Conservation (phyloP, 2,113 vertebrate species). For the Dipodomys ordii region DNA sequence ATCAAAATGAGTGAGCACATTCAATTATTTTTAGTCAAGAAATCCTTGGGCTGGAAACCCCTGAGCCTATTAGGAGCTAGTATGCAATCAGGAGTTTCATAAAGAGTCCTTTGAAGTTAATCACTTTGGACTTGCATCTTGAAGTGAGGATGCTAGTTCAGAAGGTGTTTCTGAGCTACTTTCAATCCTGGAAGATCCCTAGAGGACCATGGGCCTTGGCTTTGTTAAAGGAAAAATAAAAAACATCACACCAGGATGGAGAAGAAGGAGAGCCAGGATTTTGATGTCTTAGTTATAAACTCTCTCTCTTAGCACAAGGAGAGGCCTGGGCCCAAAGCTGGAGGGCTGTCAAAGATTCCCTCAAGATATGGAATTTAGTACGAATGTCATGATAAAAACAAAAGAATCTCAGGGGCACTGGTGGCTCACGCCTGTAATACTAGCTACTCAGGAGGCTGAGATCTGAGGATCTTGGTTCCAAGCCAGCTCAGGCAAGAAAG, state of each 20-base stretch:
- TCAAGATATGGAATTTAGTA: constrained; percentile 52
- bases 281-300: neutral
- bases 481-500: no score
- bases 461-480: no score
- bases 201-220: neutral
- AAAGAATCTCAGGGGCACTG: neutral
- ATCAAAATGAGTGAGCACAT: neutral
- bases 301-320: neutral
- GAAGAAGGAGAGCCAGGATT: neutral
- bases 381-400: constrained; percentile 30
- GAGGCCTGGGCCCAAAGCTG: neutral
- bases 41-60: constrained; percentile 51
- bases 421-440: no score
- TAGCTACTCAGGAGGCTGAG: no score
- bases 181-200: neutral
- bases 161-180: neutral
- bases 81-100: constrained; percentile 60
- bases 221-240: neutral
- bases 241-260: neutral
- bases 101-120: constrained; percentile 52
- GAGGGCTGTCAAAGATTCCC: neutral
- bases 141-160: neutral
- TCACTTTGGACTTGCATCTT: constrained; percentile 27
- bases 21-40: constrained; percentile 41
- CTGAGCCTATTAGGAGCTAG: constrained; percentile 22